Evolutionary conservation across 2,113 vertebrate genomes (phyloP).

Genomic region (Spheniscus mendiculus): DNA sequence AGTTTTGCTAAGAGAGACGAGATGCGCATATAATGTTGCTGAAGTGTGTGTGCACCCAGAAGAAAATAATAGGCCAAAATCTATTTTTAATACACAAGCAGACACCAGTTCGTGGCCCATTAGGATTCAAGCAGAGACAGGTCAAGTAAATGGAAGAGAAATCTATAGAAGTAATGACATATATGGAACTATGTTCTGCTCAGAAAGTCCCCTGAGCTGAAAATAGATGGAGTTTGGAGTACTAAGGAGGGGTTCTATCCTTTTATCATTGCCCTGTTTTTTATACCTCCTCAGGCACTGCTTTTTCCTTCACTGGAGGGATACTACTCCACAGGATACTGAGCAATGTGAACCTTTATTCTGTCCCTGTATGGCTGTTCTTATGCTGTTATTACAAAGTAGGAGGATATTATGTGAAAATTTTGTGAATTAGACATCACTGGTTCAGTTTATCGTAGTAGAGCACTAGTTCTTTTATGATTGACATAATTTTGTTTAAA

Average conservation of each 20-base stretch:
- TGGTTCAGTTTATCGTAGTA: background rate
- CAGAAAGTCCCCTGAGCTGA: background rate
- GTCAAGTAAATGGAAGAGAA: background rate
- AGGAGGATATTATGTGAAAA: background rate
- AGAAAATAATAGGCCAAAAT: constrained; percentile 10
- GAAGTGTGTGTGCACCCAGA: background rate
- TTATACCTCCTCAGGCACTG: background rate
- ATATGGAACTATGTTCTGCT: background rate
- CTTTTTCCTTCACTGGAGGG: background rate
- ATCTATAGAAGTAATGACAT: background rate
- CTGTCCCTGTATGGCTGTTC: background rate
- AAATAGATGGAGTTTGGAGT: background rate
- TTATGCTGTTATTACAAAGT: background rate
- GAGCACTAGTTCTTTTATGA: background rate
- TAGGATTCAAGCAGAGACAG: background rate
- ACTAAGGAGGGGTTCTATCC: background rate
- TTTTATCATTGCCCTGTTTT: background rate
- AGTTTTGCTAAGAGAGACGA: background rate
- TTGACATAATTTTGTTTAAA: background rate
- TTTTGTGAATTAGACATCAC: background rate
- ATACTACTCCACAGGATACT: background rate
- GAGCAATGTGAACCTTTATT: background rate
- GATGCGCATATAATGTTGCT: background rate
- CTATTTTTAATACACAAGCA: constrained; percentile 3
- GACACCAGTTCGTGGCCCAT: background rate